These are phyloP conservation scores for Macrotis lagotis DNA, from an alignment of 2,113 vertebrate species.

Conservation along the genomic window DNA sequence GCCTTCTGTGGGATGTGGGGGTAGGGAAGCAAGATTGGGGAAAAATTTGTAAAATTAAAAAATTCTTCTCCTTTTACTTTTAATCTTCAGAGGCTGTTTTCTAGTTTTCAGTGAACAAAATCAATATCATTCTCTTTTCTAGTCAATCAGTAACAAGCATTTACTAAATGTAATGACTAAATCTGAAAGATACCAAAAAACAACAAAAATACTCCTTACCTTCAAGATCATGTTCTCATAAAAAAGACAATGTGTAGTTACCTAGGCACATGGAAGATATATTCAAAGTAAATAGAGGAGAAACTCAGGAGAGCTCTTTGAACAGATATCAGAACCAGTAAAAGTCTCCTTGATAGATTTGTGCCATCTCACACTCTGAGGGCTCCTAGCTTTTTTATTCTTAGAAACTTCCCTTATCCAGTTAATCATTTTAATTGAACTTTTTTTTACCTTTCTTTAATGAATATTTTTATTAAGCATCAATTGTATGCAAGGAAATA, in stretches of 20 bases:
- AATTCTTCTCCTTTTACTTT: neutral
- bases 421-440: slow-evolving; percentile 14
- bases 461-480: no score
- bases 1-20: no score
- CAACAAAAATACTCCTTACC: neutral
- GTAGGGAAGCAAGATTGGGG: no score
- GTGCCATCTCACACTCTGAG: neutral
- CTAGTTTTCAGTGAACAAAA: slow-evolving; percentile 35
- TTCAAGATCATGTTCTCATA: neutral
- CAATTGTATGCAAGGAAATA: no score
- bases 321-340: neutral
- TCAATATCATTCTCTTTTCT: neutral
- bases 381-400: slow-evolving; percentile 32
- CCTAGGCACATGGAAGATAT: neutral
- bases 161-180: slow-evolving; percentile 1
- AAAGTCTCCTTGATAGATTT: slow-evolving; percentile 45
- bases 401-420: neutral
- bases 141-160: neutral
- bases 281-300: neutral
- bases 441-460: neutral
- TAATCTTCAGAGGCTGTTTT: neutral
- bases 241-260: neutral
- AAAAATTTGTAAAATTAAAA: neutral
- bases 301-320: neutral
- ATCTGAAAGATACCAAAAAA: neutral